Base-by-base conservation (phyloP, 2,113 vertebrate species). In the Meriones unguiculatus region DNA sequence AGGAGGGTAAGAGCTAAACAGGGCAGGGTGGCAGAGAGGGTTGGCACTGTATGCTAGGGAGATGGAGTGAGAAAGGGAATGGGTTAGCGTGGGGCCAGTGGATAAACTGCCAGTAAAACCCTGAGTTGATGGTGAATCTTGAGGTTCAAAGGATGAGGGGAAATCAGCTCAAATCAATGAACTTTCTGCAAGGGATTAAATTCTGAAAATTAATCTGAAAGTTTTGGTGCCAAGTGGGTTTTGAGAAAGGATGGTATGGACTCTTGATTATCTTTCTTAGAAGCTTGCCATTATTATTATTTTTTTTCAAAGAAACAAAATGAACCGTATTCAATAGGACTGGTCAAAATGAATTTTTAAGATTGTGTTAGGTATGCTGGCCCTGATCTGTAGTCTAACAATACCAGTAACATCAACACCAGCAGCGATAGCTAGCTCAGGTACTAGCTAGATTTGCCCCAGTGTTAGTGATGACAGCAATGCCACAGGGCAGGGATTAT, bases 221-320 rank as follows among this genome's bases (percentile, higher is more conserved):
- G 12, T 41, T 92, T 87, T 76, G 7, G 30, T 69, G 35, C 54
- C 7, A 32, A 9, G 54, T 69, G 57, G 4, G 18, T 57, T 91
- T 93, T 25, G 87, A 81, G 80, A 73, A 57, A 8, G 24, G 84
- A 93, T 46, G 54, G n/a, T 25, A 62, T 69, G 25, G 30, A 81
- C n/a, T 69, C 46, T 93, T 90, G 86, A 41, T 90, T 80, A 50
- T 72, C 80, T 97, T 96, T 90, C 28, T 25, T 94, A 91, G 90
- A 92, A 69, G 95, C 14, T 2, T 96, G 65, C 97, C 67, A 87
- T 96, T 95, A 50, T 94, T 65, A n/a, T n/a, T n/a, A n/a, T 18
- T 97, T 46, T 46, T 46, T 46, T 46, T 96, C 65, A 95, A 95
- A 97, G 91, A 84, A 90, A 28, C 69, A 93, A 95, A 90, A 62